Conservation (phyloP, 2,888 invertebrate species). For the Chrysolina americana region DNA sequence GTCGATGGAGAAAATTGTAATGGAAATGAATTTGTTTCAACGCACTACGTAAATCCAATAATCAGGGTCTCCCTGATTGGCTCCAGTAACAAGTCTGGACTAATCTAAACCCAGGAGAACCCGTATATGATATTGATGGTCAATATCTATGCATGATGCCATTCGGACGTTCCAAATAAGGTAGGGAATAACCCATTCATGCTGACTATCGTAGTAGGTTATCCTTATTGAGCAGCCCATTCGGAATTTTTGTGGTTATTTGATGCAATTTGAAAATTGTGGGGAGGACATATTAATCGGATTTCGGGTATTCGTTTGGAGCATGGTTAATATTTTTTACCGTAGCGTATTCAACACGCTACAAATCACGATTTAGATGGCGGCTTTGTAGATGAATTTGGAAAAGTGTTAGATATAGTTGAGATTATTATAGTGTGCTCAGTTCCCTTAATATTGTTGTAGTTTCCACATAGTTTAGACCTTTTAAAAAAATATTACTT, state of each 20-base stretch:
- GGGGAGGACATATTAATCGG: background rate
- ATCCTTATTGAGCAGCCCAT: conserved; percentile 27
- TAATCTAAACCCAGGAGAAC: conserved; percentile 45
- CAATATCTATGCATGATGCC: conserved; percentile 60
- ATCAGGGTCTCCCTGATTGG: conserved; percentile 8
- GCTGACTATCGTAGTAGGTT: conserved; percentile 19
- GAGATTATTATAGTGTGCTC: no score
- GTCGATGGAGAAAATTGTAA: background rate
- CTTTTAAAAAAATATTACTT: no score
- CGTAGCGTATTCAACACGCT: background rate
- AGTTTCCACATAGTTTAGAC: no score
- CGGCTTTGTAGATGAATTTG: no score
- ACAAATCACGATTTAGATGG: background rate
- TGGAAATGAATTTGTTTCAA: background rate
- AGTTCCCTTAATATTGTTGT: no score
- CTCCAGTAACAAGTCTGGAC: conserved; percentile 35
- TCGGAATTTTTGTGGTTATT: conserved; percentile 23
- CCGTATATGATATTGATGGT: conserved; percentile 58
- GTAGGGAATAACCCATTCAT: conserved; percentile 33
- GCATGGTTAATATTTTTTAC: no score
- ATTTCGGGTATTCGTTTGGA: background rate
- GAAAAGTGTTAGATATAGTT: no score
- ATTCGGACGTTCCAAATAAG: conserved; percentile 44
- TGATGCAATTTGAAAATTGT: conserved; percentile 22
- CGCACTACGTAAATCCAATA: background rate